Evolutionary conservation across 2,797 vertebrate species (phyloP), one percentile per base, ranked within the genome.

Genomic region (Esox lucius): DNA sequence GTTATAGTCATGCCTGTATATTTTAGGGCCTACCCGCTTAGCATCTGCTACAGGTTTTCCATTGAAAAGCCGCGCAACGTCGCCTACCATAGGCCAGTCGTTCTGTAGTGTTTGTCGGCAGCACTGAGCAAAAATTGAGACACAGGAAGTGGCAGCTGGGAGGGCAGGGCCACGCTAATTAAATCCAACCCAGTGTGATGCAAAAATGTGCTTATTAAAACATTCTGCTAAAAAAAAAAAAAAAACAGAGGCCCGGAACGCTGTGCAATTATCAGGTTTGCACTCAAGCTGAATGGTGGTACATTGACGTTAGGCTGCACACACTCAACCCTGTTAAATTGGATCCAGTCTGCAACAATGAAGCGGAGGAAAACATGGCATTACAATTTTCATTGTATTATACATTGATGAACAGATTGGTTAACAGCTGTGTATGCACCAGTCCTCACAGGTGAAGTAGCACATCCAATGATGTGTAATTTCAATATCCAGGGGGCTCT

Each of bases 181-280:
- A 88, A 82, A 83, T 82, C 79, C 75, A 79, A 83, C 78, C 80
- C 78, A 77, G 82, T 80, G 80, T 81, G 80, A 86, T 85, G 81
- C 83, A 80, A 85, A 87, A 81, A 75, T 84, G 73, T 81, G 82
- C 80, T 84, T 84, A 84, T 88, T 88, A 85, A 85, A 85, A 86
- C 78, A 81, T 83, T 83, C 76, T 74, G 77, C 85, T 86, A 84
- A 85, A 87, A 83, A 82, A 84, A 85, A 87, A 83, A 82, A 85
- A 83, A 85, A 87, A 83, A 82, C 82, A 69, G 75, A 73, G 82
- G 80, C 85, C 81, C 84, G 83, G 78, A 84, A 85, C 79, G 80
- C 74, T 81, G 80, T 75, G 81, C 85, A 87, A 87, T 88, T 88
- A 88, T 80, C 80, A 78, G 76, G 70, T 85, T 80, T 75, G 72